Conservation (phyloP, 2,113 vertebrate species). For the Pygoscelis adeliae region DNA sequence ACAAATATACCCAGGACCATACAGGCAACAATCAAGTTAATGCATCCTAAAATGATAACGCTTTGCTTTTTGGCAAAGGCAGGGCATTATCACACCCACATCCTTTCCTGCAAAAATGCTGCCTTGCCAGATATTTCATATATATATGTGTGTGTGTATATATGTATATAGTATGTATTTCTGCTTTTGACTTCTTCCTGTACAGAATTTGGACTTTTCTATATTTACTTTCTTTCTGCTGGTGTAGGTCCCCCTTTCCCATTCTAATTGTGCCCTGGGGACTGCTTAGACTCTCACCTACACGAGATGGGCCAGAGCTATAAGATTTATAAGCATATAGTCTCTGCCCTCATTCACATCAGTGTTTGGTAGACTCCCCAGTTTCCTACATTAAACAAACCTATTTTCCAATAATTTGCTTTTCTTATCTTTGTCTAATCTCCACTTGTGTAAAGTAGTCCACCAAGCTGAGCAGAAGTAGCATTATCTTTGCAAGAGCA, state of each 20-base stretch:
- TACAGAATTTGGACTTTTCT: background rate
- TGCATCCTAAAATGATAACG: background rate
- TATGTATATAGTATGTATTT: background rate
- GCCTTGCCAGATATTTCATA: background rate
- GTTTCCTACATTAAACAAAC: background rate
- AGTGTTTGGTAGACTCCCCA: background rate
- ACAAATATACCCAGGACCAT: background rate
- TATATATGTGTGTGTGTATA: background rate
- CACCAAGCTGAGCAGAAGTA: background rate
- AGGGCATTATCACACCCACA: background rate
- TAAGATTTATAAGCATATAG: background rate
- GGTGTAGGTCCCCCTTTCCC: background rate
- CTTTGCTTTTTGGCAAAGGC: background rate
- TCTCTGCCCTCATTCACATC: background rate
- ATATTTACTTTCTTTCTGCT: background rate
- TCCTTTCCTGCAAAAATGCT: background rate
- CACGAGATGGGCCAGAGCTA: background rate
- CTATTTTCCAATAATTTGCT: background rate
- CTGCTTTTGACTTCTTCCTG: background rate
- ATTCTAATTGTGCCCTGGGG: background rate
- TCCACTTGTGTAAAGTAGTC: background rate
- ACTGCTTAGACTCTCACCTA: background rate
- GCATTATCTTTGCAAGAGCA: fast-evolving
- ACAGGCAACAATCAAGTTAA: background rate
- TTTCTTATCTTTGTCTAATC: background rate